Percentiles rank a stretch among this genome's conserved stretches.
These are phyloP conservation scores for Drosophila paucipuncta DNA, from an alignment of 2,888 invertebrate species.

Conservation along the genomic window DNA sequence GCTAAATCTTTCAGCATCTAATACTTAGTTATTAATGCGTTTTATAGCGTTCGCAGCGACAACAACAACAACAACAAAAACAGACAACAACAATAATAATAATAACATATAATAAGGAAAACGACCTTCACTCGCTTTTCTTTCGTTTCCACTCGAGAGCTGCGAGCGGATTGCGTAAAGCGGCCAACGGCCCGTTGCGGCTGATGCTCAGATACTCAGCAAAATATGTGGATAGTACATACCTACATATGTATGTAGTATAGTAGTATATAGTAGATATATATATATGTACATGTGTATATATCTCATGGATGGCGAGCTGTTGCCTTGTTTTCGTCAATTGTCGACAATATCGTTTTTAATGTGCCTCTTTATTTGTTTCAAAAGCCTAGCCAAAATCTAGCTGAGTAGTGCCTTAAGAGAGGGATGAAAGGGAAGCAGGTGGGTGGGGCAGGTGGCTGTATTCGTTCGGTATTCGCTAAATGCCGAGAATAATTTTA, in stretches of 20 bases:
- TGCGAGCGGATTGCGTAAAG: constrained; percentile 59
- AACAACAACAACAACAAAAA: constrained; percentile 24
- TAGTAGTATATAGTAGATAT: constrained; percentile 11
- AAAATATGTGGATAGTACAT: neutral
- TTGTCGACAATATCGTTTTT: constrained; percentile 77
- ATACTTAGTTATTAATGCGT: constrained; percentile 57
- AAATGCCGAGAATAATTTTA: constrained; percentile 59
- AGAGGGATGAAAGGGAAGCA: neutral
- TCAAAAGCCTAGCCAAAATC: constrained; percentile 53
- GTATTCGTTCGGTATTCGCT: constrained; percentile 12
- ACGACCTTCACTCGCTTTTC: constrained; percentile 70
- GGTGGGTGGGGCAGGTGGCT: neutral
- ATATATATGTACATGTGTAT: neutral
- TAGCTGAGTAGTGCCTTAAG: constrained; percentile 1
- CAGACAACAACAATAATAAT: constrained; percentile 13
- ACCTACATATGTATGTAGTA: neutral
- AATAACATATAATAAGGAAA: constrained; percentile 27
- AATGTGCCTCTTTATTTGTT: constrained; percentile 66
- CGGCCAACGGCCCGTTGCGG: constrained; percentile 40
- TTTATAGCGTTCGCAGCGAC: constrained; percentile 35
- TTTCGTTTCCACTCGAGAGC: constrained; percentile 25
- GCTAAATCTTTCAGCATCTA: constrained; percentile 48
- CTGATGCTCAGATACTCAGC: constrained; percentile 8
- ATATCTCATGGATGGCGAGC: constrained; percentile 14
- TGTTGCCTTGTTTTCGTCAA: constrained; percentile 75